phyloP scores from a whole-genome alignment of 2,888 invertebrate genomes.

The Andrena marginata region DNA sequence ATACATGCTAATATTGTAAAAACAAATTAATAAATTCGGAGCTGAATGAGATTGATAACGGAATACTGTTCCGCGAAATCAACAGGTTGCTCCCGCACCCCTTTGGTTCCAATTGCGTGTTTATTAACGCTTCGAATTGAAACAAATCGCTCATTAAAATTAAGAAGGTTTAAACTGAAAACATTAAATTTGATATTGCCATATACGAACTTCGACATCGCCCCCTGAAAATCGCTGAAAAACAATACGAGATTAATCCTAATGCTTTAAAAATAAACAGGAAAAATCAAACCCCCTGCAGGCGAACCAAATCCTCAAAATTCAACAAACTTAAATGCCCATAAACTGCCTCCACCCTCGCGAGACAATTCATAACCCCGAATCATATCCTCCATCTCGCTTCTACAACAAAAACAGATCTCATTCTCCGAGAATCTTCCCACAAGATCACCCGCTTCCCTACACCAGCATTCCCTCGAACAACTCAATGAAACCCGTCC shows the following conservation, averaged over 20 bases:
- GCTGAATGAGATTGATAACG: not conserved
- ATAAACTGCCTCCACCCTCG: not conserved
- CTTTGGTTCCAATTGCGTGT: too few relatives aligned
- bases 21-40: not conserved
- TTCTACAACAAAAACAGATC: conserved; percentile 1
- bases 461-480: not conserved
- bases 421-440: not conserved
- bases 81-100: conserved; percentile 59
- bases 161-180: too few relatives aligned
- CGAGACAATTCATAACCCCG: not conserved
- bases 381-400: not conserved
- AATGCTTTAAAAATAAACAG: not conserved
- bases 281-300: not conserved
- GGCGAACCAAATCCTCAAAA: not conserved
- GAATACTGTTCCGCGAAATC: conserved; percentile 28
- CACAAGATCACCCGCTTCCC: not conserved
- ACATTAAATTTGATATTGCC: too few relatives aligned
- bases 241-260: not conserved
- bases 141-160: too few relatives aligned
- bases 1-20: not conserved
- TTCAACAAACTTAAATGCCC: not conserved
- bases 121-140: too few relatives aligned
- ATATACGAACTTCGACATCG: too few relatives aligned
- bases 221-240: too few relatives aligned
- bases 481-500: not conserved